Evolutionary conservation across 2,797 vertebrate genomes (phyloP), one percentile per base, ranked within the genome.

Genomic region (Sternarchorhynchus goeldii): DNA sequence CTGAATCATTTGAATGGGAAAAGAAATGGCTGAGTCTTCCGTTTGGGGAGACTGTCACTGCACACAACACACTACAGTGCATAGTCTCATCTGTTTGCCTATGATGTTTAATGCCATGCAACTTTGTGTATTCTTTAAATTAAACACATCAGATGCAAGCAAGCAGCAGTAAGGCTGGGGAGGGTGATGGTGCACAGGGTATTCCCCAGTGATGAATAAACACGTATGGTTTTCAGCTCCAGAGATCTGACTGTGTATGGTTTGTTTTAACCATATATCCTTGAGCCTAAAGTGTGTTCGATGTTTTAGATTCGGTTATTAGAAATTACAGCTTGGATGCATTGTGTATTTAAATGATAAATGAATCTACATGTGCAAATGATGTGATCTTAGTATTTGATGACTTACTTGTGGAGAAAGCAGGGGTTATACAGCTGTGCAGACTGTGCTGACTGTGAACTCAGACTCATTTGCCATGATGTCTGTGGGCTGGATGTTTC

Each of bases 371-470:
- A 25, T 25, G 3, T 53, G 56, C 5, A 50, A 50, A 4, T 45
- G 29, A 5, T 68, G 21, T 12, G 20, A 5, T 36, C 64, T 50
- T 29, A 32, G 36, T 53, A 6, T 7, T 59, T 10, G 2, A 59
- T 21, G 18, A 77, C 90, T 88, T 80, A 94, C 92, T 94, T 92
- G 64, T 53, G 80, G 84, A 87, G 84, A 83, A 88, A 83, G 88
- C 83, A 3, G 90, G 89, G 84, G 95, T 95, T 99, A 99, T 97
- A 99, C 98, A 0, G 97, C 97, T 0, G 98, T 99, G 87, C 98
- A 99, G 88, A 99, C 98, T 1, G 98, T 99, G 95, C 97, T 99
- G 89, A 99, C 96, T 29, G 96, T 97, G 92, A 99, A 97, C 92
- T 99, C 97, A 0, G 96, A 93, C 92, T 99, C 97, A 2, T 90